Percentiles rank a stretch among this genome's conserved stretches.
Conservation (phyloP, 1,140 invertebrate genomes). For the Marisa cornuarietis region DNA sequence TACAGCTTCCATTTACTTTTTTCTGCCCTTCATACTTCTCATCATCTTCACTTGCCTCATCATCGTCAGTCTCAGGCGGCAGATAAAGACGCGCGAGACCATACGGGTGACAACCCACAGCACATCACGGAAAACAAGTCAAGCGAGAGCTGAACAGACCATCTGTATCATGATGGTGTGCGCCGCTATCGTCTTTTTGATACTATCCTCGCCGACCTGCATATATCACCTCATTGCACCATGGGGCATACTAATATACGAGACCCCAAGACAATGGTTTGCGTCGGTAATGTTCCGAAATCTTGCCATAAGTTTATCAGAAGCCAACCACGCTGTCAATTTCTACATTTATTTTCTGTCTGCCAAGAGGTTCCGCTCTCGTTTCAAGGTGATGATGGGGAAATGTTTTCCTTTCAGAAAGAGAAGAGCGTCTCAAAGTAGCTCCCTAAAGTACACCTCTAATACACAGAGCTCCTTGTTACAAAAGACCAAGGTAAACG, state of each 20-base stretch:
- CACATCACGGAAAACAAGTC: neutral
- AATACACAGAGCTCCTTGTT: no score
- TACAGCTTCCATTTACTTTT: no score
- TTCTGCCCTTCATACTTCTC: neutral
- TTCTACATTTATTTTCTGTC: conserved; percentile 33
- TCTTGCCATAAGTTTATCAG: conserved; percentile 6
- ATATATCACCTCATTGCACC: neutral
- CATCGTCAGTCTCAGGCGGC: neutral
- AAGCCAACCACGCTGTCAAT: conserved; percentile 30
- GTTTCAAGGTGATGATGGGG: neutral
- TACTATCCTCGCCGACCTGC: conserved; percentile 24
- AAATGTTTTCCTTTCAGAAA: neutral
- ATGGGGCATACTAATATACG: neutral
- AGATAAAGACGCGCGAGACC: neutral
- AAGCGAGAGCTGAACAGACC: neutral
- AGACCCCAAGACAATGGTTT: neutral
- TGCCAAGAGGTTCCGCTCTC: conserved; percentile 16
- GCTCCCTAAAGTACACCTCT: no score
- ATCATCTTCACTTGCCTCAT: neutral
- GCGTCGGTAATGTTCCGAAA: conserved; percentile 12
- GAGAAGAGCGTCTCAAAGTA: neutral
- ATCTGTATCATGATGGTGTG: conserved; percentile 31
- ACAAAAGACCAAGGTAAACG: no score
- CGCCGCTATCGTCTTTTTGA: conserved; percentile 27
- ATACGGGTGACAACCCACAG: neutral